phyloP scores from a whole-genome alignment of 2,113 vertebrate species.

The Toxotes chatareus region DNA sequence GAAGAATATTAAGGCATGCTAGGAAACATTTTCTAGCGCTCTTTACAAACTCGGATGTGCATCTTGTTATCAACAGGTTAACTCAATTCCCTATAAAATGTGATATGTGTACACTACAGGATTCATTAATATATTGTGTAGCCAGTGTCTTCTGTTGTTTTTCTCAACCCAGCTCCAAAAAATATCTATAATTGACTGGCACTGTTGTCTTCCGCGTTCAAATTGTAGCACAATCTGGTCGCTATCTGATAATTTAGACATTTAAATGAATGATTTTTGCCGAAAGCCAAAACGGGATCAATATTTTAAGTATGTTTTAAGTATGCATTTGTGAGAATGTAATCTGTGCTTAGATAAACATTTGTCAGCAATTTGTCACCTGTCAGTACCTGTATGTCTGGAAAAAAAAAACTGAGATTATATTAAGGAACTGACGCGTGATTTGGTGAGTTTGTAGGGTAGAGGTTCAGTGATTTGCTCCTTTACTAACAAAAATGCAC shows the following conservation, averaged over 20 bases:
- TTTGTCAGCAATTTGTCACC: not conserved
- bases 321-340: too few relatives aligned
- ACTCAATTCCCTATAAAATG: not conserved
- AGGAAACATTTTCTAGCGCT: not conserved
- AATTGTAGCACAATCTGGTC: not conserved
- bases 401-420: not conserved
- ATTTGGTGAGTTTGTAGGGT: not conserved
- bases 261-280: too few relatives aligned
- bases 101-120: not conserved
- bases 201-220: not conserved
- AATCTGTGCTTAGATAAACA: not conserved
- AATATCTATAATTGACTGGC: too few relatives aligned
- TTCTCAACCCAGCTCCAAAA: not conserved
- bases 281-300: too few relatives aligned
- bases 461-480: not conserved
- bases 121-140: not conserved
- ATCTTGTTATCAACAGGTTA: slow-evolving; percentile 49
- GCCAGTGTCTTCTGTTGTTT: not conserved
- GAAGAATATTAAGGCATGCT: not conserved
- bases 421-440: not conserved
- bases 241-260: too few relatives aligned
- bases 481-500: too few relatives aligned
- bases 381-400: too few relatives aligned
- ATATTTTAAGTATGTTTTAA: too few relatives aligned
- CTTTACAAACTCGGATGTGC: not conserved